These are phyloP conservation scores for Stratiolaelaps scimitus DNA, from an alignment of 1,140 invertebrate species.

Conservation along the genomic window DNA sequence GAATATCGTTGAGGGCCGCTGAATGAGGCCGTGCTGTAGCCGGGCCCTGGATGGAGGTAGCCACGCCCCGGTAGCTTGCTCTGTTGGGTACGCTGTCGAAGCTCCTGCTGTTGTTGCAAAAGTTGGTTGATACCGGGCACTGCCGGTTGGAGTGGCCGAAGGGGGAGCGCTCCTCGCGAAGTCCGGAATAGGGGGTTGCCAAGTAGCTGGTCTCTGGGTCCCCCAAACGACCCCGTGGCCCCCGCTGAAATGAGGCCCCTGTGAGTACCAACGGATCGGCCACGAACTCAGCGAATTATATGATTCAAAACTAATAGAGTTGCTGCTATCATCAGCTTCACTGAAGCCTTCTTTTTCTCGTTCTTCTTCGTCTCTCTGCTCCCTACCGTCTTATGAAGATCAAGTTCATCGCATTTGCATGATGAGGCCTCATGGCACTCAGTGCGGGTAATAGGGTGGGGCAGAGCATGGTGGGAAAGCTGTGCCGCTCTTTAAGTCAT, in stretches of 20 bases:
- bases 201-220: not conserved
- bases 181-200: slow-evolving; percentile 17
- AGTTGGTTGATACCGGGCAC: slow-evolving; percentile 28
- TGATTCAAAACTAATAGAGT: no score
- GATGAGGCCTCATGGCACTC: no score
- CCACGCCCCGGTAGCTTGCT: slow-evolving; percentile 7
- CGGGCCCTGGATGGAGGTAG: slow-evolving; percentile 13
- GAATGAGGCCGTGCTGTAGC: slow-evolving; percentile 17
- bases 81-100: slow-evolving; percentile 24
- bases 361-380: no score
- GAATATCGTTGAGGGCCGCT: slow-evolving; percentile 28
- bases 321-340: no score
- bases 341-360: no score
- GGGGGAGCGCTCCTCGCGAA: slow-evolving; percentile 15
- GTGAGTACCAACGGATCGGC: slow-evolving; percentile 9
- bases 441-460: no score
- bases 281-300: not conserved
- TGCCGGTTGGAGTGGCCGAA: slow-evolving; percentile 21
- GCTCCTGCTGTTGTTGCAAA: slow-evolving; percentile 25
- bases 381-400: no score
- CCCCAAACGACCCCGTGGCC: slow-evolving; percentile 18
- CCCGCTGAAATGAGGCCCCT: slow-evolving; percentile 10
- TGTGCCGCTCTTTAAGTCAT: no score
- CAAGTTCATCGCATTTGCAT: no score
- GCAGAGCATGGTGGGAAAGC: no score